A percentile compares a stretch with the other conserved stretches of the same genome.
phyloP scores from a whole-genome alignment of 1,140 invertebrate species.

The Telenomus remus region DNA sequence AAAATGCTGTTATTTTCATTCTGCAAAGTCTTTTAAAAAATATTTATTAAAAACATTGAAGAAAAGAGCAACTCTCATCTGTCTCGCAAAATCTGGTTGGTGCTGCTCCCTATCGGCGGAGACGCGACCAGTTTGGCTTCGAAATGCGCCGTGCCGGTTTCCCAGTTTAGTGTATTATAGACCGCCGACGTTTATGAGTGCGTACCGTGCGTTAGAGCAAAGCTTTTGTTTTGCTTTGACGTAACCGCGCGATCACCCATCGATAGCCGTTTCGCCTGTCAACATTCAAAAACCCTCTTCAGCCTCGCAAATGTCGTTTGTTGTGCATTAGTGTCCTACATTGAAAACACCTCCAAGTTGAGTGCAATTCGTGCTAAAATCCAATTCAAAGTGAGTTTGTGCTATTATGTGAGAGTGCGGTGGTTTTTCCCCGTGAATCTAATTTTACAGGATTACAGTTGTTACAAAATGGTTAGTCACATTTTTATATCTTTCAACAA shows the following conservation, averaged over 20 bases:
- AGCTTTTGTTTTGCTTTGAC: constrained; percentile 38
- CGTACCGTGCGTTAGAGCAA: not conserved
- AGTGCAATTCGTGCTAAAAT: not conserved
- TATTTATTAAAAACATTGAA: too few relatives aligned
- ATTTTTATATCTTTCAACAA: not conserved
- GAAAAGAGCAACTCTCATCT: too few relatives aligned
- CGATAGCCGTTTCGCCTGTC: not conserved
- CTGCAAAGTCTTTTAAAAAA: too few relatives aligned
- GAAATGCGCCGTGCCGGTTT: constrained; percentile 30
- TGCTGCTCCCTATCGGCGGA: constrained; percentile 7
- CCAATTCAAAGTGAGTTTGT: constrained; percentile 18
- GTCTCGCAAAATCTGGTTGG: too few relatives aligned
- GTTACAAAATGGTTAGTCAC: constrained; percentile 25
- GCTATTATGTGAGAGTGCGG: constrained; percentile 5
- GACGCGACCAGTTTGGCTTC: not conserved
- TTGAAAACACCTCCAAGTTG: constrained; percentile 5
- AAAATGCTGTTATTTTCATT: too few relatives aligned
- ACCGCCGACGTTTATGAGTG: constrained; percentile 27
- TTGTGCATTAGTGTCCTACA: not conserved
- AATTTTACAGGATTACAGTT: constrained; percentile 19
- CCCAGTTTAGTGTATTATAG: constrained; percentile 33
- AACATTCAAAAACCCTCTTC: not conserved
- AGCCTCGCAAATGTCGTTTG: constrained; percentile 6
- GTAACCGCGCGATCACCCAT: constrained; percentile 17
- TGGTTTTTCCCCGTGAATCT: constrained; percentile 18